Evolutionary conservation across 2,113 vertebrate genomes (phyloP).

Genomic region (Alligator mississippiensis): DNA sequence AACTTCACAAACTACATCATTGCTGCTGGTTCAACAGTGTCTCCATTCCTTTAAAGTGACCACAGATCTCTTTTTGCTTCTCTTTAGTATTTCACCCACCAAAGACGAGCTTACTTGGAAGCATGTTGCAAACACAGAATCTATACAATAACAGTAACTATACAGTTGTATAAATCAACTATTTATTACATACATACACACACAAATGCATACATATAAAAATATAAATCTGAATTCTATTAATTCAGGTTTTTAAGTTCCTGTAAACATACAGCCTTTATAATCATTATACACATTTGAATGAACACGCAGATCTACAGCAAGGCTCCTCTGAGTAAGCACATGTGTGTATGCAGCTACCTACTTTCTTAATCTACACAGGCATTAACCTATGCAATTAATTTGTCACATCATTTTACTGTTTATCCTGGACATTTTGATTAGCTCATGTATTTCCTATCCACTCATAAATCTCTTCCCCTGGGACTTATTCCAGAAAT

Average conservation of each 20-base stretch:
- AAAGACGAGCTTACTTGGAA: not conserved
- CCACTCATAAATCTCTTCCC: not conserved
- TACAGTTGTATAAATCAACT: not conserved
- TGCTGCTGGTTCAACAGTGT: not conserved
- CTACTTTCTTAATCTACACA: not conserved
- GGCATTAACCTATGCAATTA: not conserved
- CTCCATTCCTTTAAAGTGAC: not conserved
- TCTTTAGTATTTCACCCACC: not conserved
- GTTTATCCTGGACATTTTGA: not conserved
- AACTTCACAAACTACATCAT: not conserved
- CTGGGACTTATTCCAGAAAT: too few species aligned
- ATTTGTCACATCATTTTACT: not conserved
- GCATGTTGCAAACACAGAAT: not conserved
- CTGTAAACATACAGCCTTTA: too few species aligned
- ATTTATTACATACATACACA: not conserved
- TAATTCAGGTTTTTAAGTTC: too few species aligned
- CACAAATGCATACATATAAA: not conserved
- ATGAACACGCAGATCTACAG: not conserved
- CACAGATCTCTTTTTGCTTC: not conserved
- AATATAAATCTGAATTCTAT: too few species aligned
- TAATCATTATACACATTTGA: too few species aligned
- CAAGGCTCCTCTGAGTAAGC: not conserved
- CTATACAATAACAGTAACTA: accelerated
- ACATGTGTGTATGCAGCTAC: not conserved
- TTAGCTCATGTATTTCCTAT: not conserved